These are phyloP conservation scores for Heterotis niloticus DNA, from an alignment of 2,113 vertebrate genomes.

Conservation along the genomic window DNA sequence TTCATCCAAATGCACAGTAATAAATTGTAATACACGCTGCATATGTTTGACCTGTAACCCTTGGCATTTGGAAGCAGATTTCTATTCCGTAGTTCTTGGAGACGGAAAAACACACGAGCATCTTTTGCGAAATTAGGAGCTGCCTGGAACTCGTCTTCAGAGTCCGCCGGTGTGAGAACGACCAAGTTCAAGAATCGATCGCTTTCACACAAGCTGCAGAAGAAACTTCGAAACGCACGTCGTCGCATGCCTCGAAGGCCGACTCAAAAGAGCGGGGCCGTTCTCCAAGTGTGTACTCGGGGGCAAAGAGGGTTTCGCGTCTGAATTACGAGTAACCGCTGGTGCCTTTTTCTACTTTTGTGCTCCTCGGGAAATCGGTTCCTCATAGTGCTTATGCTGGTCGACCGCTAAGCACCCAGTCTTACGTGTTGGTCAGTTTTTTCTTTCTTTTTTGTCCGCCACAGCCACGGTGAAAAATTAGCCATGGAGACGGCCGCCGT, in stretches of 20 bases:
- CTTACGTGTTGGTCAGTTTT: not conserved
- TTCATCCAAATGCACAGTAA: constrained; percentile 84
- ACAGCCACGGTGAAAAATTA: constrained; percentile 10
- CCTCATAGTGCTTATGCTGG: not conserved
- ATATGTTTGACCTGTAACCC: constrained; percentile 90
- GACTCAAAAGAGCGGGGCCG: too few relatives aligned
- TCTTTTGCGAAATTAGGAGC: constrained; percentile 2
- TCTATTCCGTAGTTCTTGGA: constrained; percentile 70
- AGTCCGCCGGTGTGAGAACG: not conserved
- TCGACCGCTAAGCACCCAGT: constrained; percentile 7
- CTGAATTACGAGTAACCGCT: constrained; percentile 8
- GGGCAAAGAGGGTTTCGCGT: not conserved
- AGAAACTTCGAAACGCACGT: too few relatives aligned
- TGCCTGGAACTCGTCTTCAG: not conserved
- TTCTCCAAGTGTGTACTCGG: not conserved
- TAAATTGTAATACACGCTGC: constrained; percentile 87
- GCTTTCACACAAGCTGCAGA: too few relatives aligned
- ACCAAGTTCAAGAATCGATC: too few relatives aligned
- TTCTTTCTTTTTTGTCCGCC: constrained; percentile 19
- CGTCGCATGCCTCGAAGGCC: too few relatives aligned
- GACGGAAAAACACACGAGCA: constrained; percentile 39
- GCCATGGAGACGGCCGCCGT: constrained; percentile 15
- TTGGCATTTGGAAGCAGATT: constrained; percentile 84
- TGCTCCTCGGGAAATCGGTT: not conserved
- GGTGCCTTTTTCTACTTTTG: not conserved